Evolutionary conservation across 92 coral and sea anemone species (phyloP), one percentile per base, ranked within the genome.

Genomic region (Paragorgia papillata): DNA sequence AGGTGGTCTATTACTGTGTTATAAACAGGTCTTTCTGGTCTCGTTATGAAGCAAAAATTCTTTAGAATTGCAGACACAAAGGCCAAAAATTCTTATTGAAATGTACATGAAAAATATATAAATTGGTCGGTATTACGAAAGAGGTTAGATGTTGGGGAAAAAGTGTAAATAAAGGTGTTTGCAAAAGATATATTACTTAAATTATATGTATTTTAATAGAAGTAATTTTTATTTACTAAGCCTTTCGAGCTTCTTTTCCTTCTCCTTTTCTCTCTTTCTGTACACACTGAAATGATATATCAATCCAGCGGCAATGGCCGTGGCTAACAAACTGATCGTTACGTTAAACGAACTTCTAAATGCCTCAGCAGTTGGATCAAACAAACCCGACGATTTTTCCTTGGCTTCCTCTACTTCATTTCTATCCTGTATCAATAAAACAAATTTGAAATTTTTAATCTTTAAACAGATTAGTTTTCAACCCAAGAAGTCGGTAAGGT

Each of bases 311-410:
- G 33, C 0, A 30, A 68, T 43, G 21, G 20, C 59, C 59, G 48
- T 19, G 7, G 13, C 58, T 28, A 68, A 49, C 40, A 68, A 68
- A 46, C 58, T 46, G 40, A 68, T 68, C 0, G 75, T 68, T 19
- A 68, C 59, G 29, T 68, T 68, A n/a, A 46, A 68, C 1, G 75
- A 68, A 49, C 25, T 49, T 20, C 2, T 50, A 17, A 68, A 68
- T 6, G 75, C 58, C 0, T 44, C 59, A 1, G 58, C 59, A 3
- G 19, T 46, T 13, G 83, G 50, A 64, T 89, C 90, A 25, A 89
- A 85, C 24, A 89, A 53, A 67, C 89, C 89, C 13, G 90, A 82
- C 32, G 89, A 79, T n/a, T 75, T 76, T 55, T 85, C 90, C 39
- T 75, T 80, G 35, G 88, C 90, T 56, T 68, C 75, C 15, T 85